Evolutionary conservation across 2,113 vertebrate genomes (phyloP).

Genomic region (Nothoprocta pentlandii): DNA sequence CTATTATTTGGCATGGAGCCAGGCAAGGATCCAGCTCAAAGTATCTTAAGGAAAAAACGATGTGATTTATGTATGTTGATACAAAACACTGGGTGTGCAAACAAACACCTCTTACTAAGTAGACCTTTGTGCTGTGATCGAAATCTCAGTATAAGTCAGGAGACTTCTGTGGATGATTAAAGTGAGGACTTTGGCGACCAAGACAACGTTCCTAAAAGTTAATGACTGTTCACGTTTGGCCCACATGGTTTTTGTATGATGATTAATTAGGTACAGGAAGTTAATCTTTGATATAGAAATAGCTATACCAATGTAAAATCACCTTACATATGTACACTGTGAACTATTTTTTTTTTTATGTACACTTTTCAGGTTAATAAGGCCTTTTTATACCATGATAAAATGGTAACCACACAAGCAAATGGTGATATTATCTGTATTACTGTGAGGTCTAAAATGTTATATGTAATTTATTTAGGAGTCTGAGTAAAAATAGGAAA

Average conservation of each 20-base stretch:
- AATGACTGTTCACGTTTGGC: not conserved
- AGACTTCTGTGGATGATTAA: not conserved
- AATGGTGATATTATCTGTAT: not conserved
- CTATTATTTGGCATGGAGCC: not conserved
- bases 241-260: not conserved
- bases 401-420: not conserved
- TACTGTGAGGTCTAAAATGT: not conserved
- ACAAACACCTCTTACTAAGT: not conserved
- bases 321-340: not conserved
- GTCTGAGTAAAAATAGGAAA: not conserved
- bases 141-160: not conserved
- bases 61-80: not conserved
- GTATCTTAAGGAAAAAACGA: not conserved
- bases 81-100: not conserved
- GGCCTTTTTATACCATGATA: not conserved
- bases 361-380: not conserved
- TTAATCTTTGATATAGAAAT: not conserved
- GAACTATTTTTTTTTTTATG: not conserved
- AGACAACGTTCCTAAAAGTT: not conserved
- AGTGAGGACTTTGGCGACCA: not conserved
- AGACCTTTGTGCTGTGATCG: not conserved
- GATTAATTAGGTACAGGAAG: not conserved
- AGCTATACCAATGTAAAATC: not conserved
- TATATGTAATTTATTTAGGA: slow-evolving; percentile 19
- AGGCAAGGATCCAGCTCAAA: not conserved